phyloP scores from a whole-genome alignment of 2,888 invertebrate species.

The Brenthis daphne region DNA sequence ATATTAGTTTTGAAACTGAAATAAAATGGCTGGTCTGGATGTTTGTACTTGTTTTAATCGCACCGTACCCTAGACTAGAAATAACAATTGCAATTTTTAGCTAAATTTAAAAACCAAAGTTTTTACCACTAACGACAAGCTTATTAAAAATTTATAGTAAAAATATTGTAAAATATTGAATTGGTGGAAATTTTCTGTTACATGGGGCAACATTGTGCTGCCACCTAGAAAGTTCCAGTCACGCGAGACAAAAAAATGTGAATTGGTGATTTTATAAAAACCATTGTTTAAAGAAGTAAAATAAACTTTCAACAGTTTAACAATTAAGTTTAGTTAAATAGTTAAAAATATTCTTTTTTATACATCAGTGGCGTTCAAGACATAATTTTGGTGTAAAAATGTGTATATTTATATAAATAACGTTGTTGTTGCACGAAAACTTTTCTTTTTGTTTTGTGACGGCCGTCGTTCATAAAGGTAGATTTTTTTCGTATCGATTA shows the following conservation, averaged over 20 bases:
- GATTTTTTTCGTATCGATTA: constrained; percentile 57
- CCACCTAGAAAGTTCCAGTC: constrained; percentile 59
- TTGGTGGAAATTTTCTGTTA: neutral
- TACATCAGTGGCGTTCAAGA: neutral
- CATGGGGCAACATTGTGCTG: constrained; percentile 57
- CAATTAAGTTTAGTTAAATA: no score
- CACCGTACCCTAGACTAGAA: no score
- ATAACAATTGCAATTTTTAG: no score
- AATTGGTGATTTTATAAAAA: constrained; percentile 51
- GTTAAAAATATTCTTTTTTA: no score
- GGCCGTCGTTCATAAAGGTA: constrained; percentile 26
- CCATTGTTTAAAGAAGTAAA: constrained; percentile 48
- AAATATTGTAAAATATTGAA: neutral
- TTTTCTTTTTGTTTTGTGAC: constrained; percentile 34
- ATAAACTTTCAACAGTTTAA: constrained; percentile 39
- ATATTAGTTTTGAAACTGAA: no score
- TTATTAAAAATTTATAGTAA: neutral
- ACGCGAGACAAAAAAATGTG: constrained; percentile 59
- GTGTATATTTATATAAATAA: constrained; percentile 3
- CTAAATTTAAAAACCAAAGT: no score
- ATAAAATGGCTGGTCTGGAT: no score
- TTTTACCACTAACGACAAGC: no score
- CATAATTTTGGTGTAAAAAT: neutral
- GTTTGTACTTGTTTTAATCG: no score
- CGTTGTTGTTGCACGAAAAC: constrained; percentile 50